These are phyloP conservation scores for Spongilla lacustris DNA, from an alignment of 37 sponge, comb jelly and placozoan genomes.

Conservation along the genomic window DNA sequence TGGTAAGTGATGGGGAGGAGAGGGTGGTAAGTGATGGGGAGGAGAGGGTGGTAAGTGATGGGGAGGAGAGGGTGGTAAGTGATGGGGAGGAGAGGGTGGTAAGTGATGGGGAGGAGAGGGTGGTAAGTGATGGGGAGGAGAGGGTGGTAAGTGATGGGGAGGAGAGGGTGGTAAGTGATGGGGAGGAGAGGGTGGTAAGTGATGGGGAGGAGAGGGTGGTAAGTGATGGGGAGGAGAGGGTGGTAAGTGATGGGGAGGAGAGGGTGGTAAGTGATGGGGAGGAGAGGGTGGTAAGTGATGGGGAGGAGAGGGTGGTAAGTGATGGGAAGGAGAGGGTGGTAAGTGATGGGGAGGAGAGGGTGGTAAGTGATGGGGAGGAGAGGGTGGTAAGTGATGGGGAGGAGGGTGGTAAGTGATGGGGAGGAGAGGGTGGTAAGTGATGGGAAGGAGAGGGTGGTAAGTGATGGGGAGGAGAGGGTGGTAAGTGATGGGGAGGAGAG, in stretches of 20 bases:
- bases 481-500: not conserved
- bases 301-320: not conserved
- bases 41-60: not conserved
- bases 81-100: not conserved
- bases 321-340: not conserved
- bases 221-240: too few relatives aligned
- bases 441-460: too few relatives aligned
- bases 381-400: not conserved
- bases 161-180: too few relatives aligned
- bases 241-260: too few relatives aligned
- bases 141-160: not conserved
- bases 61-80: not conserved
- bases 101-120: not conserved
- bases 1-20: constrained; percentile 14
- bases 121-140: not conserved
- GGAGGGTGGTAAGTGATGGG: too few relatives aligned
- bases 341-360: not conserved
- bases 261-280: not conserved
- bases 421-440: too few relatives aligned
- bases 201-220: too few relatives aligned
- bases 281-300: not conserved
- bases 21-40: too few relatives aligned
- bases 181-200: too few relatives aligned
- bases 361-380: not conserved
- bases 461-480: too few relatives aligned